phyloP scores from a whole-genome alignment of 2,888 invertebrate species.

The Drosophila atroscutellata region DNA sequence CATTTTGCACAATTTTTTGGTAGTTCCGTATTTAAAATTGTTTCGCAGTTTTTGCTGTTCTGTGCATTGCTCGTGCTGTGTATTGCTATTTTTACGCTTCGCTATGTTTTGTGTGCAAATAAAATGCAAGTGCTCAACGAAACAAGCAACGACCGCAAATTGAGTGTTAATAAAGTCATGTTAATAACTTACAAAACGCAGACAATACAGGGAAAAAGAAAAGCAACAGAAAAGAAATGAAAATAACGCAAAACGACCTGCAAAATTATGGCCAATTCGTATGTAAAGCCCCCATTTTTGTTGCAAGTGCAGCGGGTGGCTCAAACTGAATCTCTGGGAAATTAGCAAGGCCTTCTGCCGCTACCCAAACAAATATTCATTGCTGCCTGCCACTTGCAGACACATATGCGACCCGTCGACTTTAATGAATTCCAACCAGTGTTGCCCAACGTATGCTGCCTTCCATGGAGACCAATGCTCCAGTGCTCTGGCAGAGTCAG shows the following conservation, averaged over 20 bases:
- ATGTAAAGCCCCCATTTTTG: not conserved
- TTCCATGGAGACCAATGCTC: constrained; percentile 12
- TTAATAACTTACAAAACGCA: constrained; percentile 71
- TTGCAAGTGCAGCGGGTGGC: constrained; percentile 10
- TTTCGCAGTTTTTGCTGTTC: constrained; percentile 28
- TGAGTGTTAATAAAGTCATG: constrained; percentile 81
- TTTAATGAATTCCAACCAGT: constrained; percentile 53
- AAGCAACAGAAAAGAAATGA: not conserved
- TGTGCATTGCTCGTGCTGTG: constrained; percentile 25
- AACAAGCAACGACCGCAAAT: constrained; percentile 70
- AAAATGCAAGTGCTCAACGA: constrained; percentile 62
- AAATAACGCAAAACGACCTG: constrained; percentile 19
- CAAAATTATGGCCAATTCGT: constrained; percentile 9
- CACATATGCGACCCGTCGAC: constrained; percentile 52
- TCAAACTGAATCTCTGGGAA: constrained; percentile 28
- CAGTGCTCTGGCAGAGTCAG: not conserved
- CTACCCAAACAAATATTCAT: constrained; percentile 42
- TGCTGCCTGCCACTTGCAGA: constrained; percentile 53
- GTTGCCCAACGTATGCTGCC: constrained; percentile 25
- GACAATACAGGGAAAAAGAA: constrained; percentile 17
- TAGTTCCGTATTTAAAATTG: constrained; percentile 58
- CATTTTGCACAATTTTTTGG: constrained; percentile 52
- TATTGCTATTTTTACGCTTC: constrained; percentile 50
- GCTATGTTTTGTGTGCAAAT: constrained; percentile 70
- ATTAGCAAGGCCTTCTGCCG: constrained; percentile 40